Conservation (phyloP, 2,888 invertebrate genomes). For the Argynnis bischoffii region DNA sequence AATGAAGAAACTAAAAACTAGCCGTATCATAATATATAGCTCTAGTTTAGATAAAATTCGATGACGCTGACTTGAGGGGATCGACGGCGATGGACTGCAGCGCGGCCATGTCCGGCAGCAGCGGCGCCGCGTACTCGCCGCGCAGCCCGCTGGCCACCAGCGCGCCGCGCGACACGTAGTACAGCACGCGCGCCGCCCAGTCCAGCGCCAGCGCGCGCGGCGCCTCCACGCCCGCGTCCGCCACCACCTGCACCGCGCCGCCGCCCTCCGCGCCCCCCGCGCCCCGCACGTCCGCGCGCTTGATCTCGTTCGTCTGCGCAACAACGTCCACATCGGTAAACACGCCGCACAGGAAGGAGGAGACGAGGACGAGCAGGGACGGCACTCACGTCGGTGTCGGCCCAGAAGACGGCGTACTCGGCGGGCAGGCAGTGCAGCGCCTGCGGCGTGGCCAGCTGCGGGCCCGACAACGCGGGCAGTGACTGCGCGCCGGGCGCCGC, state of each 20-base stretch:
- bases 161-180: slow-evolving; percentile 83
- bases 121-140: slow-evolving; percentile 86
- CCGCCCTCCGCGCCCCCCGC: slow-evolving; percentile 42
- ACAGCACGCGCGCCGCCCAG: slow-evolving; percentile 90
- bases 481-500: slow-evolving; percentile 88
- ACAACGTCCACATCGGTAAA: neutral
- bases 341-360: neutral
- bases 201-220: slow-evolving; percentile 91
- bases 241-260: slow-evolving; percentile 62
- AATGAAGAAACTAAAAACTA: no score
- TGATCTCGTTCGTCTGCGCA: slow-evolving; percentile 85
- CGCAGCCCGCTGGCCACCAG: slow-evolving; percentile 87
- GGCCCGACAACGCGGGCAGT: slow-evolving; percentile 90
- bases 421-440: slow-evolving; percentile 87
- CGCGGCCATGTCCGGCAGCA: slow-evolving; percentile 47
- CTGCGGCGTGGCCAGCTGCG: slow-evolving; percentile 86
- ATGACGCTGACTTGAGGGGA: slow-evolving; percentile 74
- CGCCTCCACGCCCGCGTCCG: slow-evolving; percentile 85
- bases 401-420: slow-evolving; percentile 88
- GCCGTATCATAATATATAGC: no score
- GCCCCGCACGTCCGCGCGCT: slow-evolving; percentile 86
- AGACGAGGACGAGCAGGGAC: no score
- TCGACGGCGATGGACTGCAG: slow-evolving; percentile 78
- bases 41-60: no score
- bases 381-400: slow-evolving; percentile 83